Percentiles rank a stretch among this genome's conserved stretches.
phyloP scores from a whole-genome alignment of 1,140 invertebrate species.

The Lepidurus packardi region DNA sequence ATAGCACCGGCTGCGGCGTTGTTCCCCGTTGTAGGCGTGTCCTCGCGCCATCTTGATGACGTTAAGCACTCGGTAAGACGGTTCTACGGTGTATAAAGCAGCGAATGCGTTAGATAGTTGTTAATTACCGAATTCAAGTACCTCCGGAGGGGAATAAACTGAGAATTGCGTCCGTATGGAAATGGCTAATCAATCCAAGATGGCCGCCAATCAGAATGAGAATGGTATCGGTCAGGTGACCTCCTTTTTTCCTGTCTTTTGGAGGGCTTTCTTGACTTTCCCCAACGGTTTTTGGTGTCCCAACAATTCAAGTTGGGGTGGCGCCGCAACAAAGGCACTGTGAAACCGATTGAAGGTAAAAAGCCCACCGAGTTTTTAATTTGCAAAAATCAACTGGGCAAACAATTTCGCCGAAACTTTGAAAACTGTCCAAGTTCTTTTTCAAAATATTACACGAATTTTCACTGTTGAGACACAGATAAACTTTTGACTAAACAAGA shows the following conservation, averaged over 20 bases:
- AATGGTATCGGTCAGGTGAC: background rate
- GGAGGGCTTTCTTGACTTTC: background rate
- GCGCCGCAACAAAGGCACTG: background rate
- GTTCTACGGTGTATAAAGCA: background rate
- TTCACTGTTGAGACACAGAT: background rate
- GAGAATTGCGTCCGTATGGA: no score
- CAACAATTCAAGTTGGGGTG: background rate
- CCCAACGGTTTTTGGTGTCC: background rate
- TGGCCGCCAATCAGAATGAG: no score
- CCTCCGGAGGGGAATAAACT: no score
- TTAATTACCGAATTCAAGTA: no score
- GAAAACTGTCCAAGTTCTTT: no score
- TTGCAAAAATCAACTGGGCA: background rate
- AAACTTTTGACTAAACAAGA: slow-evolving; percentile 15
- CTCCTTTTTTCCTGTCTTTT: background rate
- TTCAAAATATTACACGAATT: background rate
- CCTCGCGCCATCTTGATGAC: slow-evolving; percentile 11
- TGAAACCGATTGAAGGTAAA: background rate
- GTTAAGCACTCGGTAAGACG: background rate
- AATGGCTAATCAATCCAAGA: no score
- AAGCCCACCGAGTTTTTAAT: background rate
- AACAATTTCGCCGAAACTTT: background rate
- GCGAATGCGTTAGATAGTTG: no score
- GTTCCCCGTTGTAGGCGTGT: slow-evolving; percentile 19
- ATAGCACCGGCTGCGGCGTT: slow-evolving; percentile 25